These are phyloP conservation scores for Cyclargus thomasi DNA, from an alignment of 1,140 invertebrate species.

Conservation along the genomic window DNA sequence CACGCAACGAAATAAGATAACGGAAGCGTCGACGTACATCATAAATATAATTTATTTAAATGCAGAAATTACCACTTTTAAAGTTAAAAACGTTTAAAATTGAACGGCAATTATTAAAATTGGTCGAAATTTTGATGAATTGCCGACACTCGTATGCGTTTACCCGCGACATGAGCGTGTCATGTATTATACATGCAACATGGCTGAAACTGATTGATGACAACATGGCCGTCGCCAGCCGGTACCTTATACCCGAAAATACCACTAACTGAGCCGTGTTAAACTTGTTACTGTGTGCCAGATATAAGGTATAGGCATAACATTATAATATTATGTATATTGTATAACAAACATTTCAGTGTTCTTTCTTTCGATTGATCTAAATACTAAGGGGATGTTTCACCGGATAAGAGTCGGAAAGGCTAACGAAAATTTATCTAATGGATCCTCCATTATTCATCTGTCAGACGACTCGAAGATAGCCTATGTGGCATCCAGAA, in stretches of 20 bases:
- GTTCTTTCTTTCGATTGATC: no score
- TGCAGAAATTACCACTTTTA: not conserved
- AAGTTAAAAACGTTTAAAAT: not conserved
- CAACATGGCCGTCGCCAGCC: not conserved
- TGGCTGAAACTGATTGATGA: not conserved
- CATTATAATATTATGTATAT: no score
- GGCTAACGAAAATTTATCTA: no score
- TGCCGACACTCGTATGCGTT: not conserved
- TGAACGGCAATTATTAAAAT: not conserved
- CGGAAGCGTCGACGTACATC: not conserved
- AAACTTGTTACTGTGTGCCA: not conserved
- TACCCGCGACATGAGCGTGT: not conserved
- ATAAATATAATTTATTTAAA: constrained; percentile 2
- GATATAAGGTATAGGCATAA: not conserved
- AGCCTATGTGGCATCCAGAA: no score
- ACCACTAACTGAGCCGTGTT: not conserved
- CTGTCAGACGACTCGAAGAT: no score
- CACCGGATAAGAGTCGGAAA: no score
- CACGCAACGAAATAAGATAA: not conserved
- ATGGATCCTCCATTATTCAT: no score
- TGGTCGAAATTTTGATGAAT: not conserved
- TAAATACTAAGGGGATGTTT: no score
- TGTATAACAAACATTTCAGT: no score
- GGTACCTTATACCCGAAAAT: not conserved
- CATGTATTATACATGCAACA: not conserved